phyloP scores from a whole-genome alignment of 2,797 vertebrate species.

The Schizothorax lantsangensis region DNA sequence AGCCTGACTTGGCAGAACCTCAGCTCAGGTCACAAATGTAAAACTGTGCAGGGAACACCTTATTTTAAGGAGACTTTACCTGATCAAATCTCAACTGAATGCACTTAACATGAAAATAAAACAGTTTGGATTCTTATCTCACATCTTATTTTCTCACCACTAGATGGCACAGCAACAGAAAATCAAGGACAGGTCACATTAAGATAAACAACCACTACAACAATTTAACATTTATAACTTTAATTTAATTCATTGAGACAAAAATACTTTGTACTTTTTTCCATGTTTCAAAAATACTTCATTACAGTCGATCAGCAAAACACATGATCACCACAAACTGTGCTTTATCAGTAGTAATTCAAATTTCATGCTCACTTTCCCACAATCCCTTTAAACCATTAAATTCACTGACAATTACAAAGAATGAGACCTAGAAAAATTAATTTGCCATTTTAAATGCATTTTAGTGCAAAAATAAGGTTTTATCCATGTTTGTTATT shows the following conservation, averaged over 20 bases:
- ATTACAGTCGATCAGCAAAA: conserved; percentile 9
- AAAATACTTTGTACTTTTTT: conserved; percentile 17
- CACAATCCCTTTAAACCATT: conserved; percentile 65
- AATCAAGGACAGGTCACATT: background rate
- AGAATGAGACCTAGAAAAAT: conserved; percentile 28
- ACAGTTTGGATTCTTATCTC: background rate
- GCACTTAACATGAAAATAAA: background rate
- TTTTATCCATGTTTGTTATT: conserved; percentile 44
- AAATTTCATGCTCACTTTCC: conserved; percentile 59
- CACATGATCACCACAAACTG: conserved; percentile 55
- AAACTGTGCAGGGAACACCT: background rate
- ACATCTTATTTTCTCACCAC: conserved; percentile 39
- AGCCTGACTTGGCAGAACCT: background rate
- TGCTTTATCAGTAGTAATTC: conserved; percentile 77
- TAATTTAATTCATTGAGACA: conserved; percentile 25
- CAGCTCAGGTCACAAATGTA: background rate
- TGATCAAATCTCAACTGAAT: background rate
- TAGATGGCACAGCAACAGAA: conserved; percentile 56
- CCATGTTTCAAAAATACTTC: conserved; percentile 37
- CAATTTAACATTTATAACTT: background rate
- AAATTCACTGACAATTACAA: conserved; percentile 65
- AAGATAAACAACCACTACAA: background rate
- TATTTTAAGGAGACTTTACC: background rate
- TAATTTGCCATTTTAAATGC: background rate
- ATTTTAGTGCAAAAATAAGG: conserved; percentile 49